phyloP scores from a whole-genome alignment of 1,140 invertebrate genomes.

The Mactra quadrangularis region DNA sequence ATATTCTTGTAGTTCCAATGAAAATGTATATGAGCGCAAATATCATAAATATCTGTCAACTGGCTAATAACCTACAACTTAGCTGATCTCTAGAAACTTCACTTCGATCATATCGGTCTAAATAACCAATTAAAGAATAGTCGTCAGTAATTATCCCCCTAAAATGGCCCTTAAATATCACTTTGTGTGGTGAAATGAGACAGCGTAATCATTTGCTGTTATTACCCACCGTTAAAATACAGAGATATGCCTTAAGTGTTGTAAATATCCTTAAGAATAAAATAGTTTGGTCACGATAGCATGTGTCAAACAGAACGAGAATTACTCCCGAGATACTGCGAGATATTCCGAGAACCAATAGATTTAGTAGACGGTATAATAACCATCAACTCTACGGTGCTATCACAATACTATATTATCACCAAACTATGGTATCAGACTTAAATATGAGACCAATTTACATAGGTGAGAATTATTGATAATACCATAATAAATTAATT shows the following conservation, averaged over 20 bases:
- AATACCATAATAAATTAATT: conserved; percentile 40
- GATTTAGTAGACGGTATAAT: too few relatives aligned
- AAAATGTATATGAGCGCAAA: conserved; percentile 10
- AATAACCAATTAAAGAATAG: conserved; percentile 44
- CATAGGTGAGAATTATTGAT: conserved; percentile 41
- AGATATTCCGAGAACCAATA: conserved; percentile 23
- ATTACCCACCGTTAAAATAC: conserved; percentile 51
- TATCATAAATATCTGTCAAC: conserved; percentile 48
- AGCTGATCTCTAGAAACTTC: conserved; percentile 22
- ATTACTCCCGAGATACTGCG: too few relatives aligned
- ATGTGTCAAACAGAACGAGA: conserved; percentile 17
- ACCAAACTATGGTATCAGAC: conserved; percentile 29
- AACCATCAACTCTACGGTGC: too few relatives aligned
- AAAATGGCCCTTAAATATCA: conserved; percentile 49
- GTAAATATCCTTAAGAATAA: conserved; percentile 48
- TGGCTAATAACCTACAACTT: conserved; percentile 24
- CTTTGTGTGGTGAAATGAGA: conserved; percentile 24
- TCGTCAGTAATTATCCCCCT: conserved; percentile 46
- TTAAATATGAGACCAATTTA: conserved; percentile 35
- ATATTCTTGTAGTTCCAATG: neutral
- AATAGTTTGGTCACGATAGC: conserved; percentile 46
- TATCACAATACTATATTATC: too few relatives aligned
- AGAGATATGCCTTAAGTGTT: conserved; percentile 47
- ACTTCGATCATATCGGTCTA: conserved; percentile 53
- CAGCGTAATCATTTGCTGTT: conserved; percentile 50